Evolutionary conservation across 1,140 invertebrate genomes (phyloP).

Genomic region (Wiebesia pumilae): DNA sequence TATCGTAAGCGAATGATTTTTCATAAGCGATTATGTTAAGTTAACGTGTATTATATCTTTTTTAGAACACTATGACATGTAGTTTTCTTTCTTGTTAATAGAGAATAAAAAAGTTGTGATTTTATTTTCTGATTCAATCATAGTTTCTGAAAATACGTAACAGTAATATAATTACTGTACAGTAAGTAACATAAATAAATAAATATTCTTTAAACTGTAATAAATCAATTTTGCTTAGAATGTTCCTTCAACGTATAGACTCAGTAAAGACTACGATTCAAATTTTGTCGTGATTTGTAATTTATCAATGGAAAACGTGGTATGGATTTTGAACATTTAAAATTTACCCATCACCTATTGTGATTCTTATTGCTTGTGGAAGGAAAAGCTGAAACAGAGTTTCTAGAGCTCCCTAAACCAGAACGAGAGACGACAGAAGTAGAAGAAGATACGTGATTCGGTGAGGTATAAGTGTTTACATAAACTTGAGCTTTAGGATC

Average conservation of each 20-base stretch:
- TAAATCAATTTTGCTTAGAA: too few relatives aligned
- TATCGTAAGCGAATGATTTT: neutral
- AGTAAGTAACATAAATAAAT: neutral
- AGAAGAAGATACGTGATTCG: conserved; percentile 36
- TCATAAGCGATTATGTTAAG: too few relatives aligned
- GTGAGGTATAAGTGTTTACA: conserved; percentile 44
- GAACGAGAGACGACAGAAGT: conserved; percentile 33
- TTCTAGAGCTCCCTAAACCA: conserved; percentile 37
- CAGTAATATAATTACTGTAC: too few relatives aligned
- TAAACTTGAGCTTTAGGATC: conserved; percentile 53
- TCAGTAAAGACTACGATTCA: neutral
- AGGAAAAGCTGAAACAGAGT: conserved; percentile 18
- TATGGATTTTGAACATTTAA: neutral
- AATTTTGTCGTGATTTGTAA: neutral
- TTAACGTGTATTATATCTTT: neutral
- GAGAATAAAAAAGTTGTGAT: too few relatives aligned
- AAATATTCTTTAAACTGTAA: too few relatives aligned
- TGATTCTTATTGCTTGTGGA: conserved; percentile 15
- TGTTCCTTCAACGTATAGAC: neutral
- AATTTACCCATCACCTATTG: conserved; percentile 46
- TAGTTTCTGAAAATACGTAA: neutral
- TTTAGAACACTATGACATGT: too few relatives aligned
- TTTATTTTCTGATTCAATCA: neutral
- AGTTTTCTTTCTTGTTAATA: too few relatives aligned
- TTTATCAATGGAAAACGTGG: neutral